Evolutionary conservation across 2,113 vertebrate genomes (phyloP), one percentile per base, ranked within the genome.

Genomic region (Coreoperca whiteheadi): DNA sequence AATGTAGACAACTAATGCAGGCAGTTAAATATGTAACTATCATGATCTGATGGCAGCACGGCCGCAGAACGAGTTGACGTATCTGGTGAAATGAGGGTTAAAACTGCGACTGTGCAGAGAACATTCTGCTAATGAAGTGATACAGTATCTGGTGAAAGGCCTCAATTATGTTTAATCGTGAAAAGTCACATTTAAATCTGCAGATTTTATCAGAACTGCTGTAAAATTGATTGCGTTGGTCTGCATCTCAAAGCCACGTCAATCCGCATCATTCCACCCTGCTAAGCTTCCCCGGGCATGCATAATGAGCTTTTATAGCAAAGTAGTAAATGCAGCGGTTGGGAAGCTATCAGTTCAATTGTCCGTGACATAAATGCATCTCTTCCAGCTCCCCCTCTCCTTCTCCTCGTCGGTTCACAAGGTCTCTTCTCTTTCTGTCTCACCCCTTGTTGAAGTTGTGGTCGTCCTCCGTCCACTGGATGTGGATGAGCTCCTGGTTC

Each of bases 381-480:
- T 76, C 25, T 1, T 37, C 48, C 59, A 10, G 2, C 65, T 48
- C 61, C 25, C 7, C 4, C 54, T 32, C 4, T 23, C n/a, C 16
- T 41, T 43, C 56, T 16, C 41, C 60, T 41, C 25, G 0, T 18
- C 39, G 21, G 54, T 46, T 63, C 15, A 0, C n/a, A 3, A 21
- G 53, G 32, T 23, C 30, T 18, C 4, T 4, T 12, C 37, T 14
- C 23, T 8, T 9, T 4, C 18, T 1, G 8, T 57, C 93, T 96
- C 92, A 99, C 98, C 98, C 98, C 84, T 98, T 98, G 95, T 97
- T 99, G 72, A 98, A 96, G 85, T 98, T 97, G 87, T 97, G 97
- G 92, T 99, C 97, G 14, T 99, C 98, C 37, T 98, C 98, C n/a
- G 96, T 96, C 98, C 98, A 99, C 90, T 97, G 97, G 87, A 99